Evolutionary conservation across 2,113 vertebrate genomes (phyloP).

Genomic region (Heterotis niloticus): DNA sequence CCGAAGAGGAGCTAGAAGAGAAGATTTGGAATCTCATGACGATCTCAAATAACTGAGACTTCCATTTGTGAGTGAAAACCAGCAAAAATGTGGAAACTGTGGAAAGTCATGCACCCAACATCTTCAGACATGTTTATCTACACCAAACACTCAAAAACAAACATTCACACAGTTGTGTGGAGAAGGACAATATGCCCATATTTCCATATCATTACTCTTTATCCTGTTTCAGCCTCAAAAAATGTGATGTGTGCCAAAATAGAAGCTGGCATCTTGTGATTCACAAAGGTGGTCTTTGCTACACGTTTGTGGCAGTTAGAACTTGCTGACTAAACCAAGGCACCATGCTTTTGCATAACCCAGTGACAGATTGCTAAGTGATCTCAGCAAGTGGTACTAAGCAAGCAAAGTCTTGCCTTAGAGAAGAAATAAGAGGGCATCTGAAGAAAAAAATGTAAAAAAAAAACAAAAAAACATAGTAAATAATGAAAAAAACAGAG

Average conservation of each 20-base stretch:
- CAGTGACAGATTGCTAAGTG: conserved; percentile 25
- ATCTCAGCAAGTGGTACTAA: conserved; percentile 26
- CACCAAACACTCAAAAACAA: too few relatives aligned
- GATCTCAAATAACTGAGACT: not conserved
- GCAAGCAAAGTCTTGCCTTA: conserved; percentile 63
- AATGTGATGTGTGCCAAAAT: not conserved
- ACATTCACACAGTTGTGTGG: not conserved
- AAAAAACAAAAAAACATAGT: conserved; percentile 39
- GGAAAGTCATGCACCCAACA: not conserved
- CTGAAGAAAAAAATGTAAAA: conserved; percentile 63
- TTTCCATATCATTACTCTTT: not conserved
- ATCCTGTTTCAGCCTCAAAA: not conserved
- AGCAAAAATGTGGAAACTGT: not conserved
- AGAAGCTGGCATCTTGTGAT: not conserved
- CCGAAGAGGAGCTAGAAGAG: not conserved
- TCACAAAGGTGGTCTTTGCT: too few relatives aligned
- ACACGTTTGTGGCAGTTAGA: not conserved
- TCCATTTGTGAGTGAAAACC: not conserved
- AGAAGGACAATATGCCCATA: not conserved
- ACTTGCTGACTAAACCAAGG: not conserved
- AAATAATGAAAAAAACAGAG: not conserved
- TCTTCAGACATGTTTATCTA: not conserved
- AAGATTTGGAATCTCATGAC: not conserved
- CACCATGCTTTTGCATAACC: conserved; percentile 24
- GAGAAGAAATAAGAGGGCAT: conserved; percentile 72